Conservation (phyloP, 2,888 invertebrate genomes). For the Synergus gifuensis region DNA sequence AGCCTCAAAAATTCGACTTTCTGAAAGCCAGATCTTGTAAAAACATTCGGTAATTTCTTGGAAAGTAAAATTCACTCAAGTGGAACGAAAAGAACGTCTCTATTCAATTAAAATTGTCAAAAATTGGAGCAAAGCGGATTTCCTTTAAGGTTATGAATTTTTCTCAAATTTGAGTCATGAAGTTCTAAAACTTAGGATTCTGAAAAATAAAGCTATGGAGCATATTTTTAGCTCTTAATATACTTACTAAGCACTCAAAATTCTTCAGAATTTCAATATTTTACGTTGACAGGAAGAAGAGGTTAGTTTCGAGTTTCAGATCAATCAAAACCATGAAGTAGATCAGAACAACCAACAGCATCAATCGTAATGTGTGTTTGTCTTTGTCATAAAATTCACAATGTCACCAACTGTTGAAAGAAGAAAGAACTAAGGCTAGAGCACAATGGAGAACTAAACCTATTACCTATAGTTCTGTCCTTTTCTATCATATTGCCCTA, state of each 20-base stretch:
- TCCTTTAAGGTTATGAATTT: background rate
- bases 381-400: no score
- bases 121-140: background rate
- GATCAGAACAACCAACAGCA: background rate
- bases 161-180: background rate
- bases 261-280: constrained; percentile 1
- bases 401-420: no score
- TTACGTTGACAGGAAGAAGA: constrained; percentile 12
- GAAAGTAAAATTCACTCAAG: background rate
- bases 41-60: background rate
- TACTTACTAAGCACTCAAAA: constrained; percentile 27
- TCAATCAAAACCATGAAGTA: no score
- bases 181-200: background rate
- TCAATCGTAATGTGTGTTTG: background rate
- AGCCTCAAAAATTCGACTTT: background rate
- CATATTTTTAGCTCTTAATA: background rate
- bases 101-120: background rate
- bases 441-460: no score
- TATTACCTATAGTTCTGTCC: no score
- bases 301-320: constrained; percentile 17
- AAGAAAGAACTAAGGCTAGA: no score
- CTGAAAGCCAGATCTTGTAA: background rate
- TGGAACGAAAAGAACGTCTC: background rate
- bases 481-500: no score
- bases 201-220: background rate